These are phyloP conservation scores for Diarsia brunnea DNA, from an alignment of 2,888 invertebrate genomes.

Conservation along the genomic window DNA sequence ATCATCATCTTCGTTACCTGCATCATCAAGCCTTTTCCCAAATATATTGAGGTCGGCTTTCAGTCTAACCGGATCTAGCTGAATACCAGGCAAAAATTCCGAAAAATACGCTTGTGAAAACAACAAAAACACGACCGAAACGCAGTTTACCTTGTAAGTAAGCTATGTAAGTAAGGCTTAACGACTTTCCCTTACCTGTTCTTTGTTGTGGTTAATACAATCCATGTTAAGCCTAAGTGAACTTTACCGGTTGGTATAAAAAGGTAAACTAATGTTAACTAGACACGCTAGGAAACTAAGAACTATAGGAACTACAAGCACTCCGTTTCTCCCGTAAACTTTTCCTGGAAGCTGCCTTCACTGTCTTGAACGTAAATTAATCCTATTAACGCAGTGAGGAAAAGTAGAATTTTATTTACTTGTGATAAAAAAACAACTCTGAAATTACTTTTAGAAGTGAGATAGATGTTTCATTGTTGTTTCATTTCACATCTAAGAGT, in stretches of 20 bases:
- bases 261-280: not conserved
- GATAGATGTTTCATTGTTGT: not conserved
- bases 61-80: no score
- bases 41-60: not conserved
- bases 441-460: not conserved
- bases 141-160: not conserved
- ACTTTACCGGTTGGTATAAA: slow-evolving; percentile 7
- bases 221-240: not conserved
- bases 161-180: not conserved
- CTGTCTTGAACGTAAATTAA: not conserved
- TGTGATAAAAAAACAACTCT: not conserved
- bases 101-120: not conserved
- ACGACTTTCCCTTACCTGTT: not conserved
- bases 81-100: no score
- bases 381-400: not conserved
- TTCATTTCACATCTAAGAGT: not conserved
- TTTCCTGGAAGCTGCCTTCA: not conserved
- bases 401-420: not conserved
- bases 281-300: not conserved
- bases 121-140: not conserved
- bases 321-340: not conserved
- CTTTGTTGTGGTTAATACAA: not conserved
- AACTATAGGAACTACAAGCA: not conserved
- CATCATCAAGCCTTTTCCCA: not conserved
- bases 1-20: not conserved